Base-by-base conservation (phyloP, 2,888 invertebrate genomes). In the Itoplectis maculator region DNA sequence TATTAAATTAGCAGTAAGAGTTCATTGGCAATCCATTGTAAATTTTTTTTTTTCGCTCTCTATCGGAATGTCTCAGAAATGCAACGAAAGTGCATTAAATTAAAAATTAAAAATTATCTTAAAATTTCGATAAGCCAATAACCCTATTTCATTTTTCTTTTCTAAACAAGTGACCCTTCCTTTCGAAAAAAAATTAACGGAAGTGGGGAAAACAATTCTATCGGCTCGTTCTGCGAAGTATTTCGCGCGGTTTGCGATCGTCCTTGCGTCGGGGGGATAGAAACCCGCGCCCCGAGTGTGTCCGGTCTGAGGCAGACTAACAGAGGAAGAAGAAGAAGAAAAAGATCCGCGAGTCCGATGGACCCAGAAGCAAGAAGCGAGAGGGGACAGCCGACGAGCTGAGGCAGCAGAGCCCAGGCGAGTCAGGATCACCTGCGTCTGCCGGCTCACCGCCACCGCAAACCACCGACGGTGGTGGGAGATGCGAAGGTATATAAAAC, bases 401-500 rank as follows among this genome's bases (percentile, higher is more conserved):
- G 83, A 82, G 85, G 79, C 75, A 84, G 74, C 78, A 77, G 82
- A 66, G 77, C 73, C 76, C n/a, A n/a, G 76, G 80, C 75, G 81
- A 82, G 59, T 65, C 72, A 69, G 40, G 74, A 75, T 81, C 79
- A 75, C 78, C 81, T 63, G 76, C 77, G 51, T 59, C 59, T 5
- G 69, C 29, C 29, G 35, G 81, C 86, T 80, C n/a, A n/a, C n/a
- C 45, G 79, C 40, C 29, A 29, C 29, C 29, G 29, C 29, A 29
- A 5, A n/a, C n/a, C n/a, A n/a, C n/a, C n/a, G n/a, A n/a, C 5
- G 29, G 88, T 84, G 86, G 90, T 91, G 92, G 92, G 92, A 90
- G 92, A 90, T 90, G 79, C 91, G 91, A 91, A 90, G 91, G 91
- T 91, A 92, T 92, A 92, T 92, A 92, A 92, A 91, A 90, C 89